Percentiles rank a stretch among this genome's conserved stretches.
Conservation (phyloP, 2,888 invertebrate species). For the Metalampra italica region DNA sequence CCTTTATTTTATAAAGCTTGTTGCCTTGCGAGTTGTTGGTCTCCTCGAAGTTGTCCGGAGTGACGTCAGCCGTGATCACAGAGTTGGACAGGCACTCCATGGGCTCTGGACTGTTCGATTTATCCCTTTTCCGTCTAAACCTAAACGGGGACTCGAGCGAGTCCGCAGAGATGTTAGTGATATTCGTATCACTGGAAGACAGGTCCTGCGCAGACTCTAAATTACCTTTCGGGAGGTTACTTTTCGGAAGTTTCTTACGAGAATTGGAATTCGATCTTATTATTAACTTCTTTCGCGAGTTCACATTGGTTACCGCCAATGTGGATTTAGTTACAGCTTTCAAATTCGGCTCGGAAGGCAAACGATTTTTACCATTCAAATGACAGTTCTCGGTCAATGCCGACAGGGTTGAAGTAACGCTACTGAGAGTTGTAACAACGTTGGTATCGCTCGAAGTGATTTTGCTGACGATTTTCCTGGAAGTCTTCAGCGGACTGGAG, state of each 20-base stretch:
- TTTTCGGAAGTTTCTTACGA: slow-evolving; percentile 64
- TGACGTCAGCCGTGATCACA: slow-evolving; percentile 62
- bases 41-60: slow-evolving; percentile 66
- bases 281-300: slow-evolving; percentile 61
- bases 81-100: slow-evolving; percentile 68
- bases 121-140: slow-evolving; percentile 67
- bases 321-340: slow-evolving; percentile 43
- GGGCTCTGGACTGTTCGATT: slow-evolving; percentile 66
- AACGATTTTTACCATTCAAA: slow-evolving; percentile 64
- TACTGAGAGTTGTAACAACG: slow-evolving; percentile 43
- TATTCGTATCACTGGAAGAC: slow-evolving; percentile 71
- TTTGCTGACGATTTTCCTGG: slow-evolving; percentile 52
- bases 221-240: slow-evolving; percentile 40
- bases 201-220: slow-evolving; percentile 61
- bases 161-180: slow-evolving; percentile 69
- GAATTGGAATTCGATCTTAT: slow-evolving; percentile 64
- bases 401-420: slow-evolving; percentile 63
- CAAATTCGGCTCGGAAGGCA: slow-evolving; percentile 62
- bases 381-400: slow-evolving; percentile 69
- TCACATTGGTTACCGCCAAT: slow-evolving; percentile 35
- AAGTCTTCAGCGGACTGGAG: slow-evolving; percentile 60
- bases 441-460: slow-evolving; percentile 42
- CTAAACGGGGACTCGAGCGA: slow-evolving; percentile 67
- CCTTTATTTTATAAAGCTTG: slow-evolving; percentile 71
- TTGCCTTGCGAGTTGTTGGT: slow-evolving; percentile 71